Conservation (phyloP, 1,140 invertebrate genomes). For the Lasaia peninsularis region DNA sequence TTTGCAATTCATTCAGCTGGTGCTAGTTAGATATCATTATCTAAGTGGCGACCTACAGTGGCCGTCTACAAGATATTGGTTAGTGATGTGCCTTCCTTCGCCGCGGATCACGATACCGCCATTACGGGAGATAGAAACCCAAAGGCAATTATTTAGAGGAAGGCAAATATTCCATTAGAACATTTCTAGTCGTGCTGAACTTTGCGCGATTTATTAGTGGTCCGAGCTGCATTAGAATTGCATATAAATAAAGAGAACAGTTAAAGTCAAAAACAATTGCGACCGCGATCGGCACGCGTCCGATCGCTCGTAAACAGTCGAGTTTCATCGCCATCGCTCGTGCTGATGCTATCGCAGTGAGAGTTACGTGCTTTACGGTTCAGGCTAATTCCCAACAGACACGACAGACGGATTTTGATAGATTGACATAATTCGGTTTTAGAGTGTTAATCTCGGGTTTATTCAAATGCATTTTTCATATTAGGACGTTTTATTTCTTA, state of each 20-base stretch:
- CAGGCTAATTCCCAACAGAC: conserved; percentile 19
- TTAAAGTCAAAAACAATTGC: conserved; percentile 39
- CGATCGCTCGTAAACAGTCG: conserved; percentile 43
- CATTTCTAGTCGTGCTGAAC: conserved; percentile 19
- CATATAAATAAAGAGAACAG: conserved; percentile 37
- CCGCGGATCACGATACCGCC: neutral
- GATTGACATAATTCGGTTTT: neutral
- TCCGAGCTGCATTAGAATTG: conserved; percentile 28
- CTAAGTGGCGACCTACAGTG: neutral
- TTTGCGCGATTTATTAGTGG: conserved; percentile 28
- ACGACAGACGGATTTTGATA: neutral
- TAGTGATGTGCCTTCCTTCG: neutral
- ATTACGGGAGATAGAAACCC: conserved; percentile 1
- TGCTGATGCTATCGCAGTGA: conserved; percentile 36
- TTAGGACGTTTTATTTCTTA: too few relatives aligned
- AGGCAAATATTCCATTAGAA: conserved; percentile 16
- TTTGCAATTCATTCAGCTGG: too few relatives aligned
- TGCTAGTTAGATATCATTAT: neutral
- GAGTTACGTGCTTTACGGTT: conserved; percentile 31
- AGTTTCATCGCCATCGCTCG: conserved; percentile 46
- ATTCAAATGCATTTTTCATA: too few relatives aligned
- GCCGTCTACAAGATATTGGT: neutral
- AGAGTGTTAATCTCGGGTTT: too few relatives aligned
- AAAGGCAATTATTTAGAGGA: conserved; percentile 10
- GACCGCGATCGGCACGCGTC: conserved; percentile 28